Conservation (phyloP, 2,888 invertebrate genomes). For the Ferrisia virgata region DNA sequence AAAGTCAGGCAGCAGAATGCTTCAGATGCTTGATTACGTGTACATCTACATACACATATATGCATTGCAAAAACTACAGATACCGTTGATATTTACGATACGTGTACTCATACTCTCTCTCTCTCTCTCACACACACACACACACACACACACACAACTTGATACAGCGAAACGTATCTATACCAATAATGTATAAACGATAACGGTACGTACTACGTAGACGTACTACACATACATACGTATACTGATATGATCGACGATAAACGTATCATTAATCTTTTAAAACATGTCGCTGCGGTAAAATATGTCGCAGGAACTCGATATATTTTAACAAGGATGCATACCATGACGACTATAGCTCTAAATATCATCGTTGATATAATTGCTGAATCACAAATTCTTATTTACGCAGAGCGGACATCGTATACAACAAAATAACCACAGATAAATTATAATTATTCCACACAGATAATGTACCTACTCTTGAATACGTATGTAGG, state of each 20-base stretch:
- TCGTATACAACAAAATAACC: neutral
- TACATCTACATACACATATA: neutral
- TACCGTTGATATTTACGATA: no score
- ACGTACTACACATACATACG: neutral
- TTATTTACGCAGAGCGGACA: neutral
- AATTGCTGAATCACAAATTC: slow-evolving; percentile 1
- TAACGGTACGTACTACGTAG: neutral
- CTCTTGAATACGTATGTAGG: no score
- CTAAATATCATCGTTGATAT: neutral
- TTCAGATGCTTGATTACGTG: neutral
- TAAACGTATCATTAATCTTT: slow-evolving; percentile 23
- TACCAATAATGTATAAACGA: no score
- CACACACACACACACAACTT: no score
- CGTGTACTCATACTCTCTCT: neutral
- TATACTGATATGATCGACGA: neutral
- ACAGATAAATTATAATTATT: neutral
- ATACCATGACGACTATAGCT: neutral
- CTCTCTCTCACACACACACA: neutral
- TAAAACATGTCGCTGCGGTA: slow-evolving; percentile 1
- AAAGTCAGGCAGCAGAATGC: neutral
- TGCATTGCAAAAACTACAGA: no score
- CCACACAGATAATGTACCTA: no score
- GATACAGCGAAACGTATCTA: no score
- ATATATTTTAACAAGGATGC: slow-evolving; percentile 14
- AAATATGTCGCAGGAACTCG: slow-evolving; percentile 17